Percentiles rank a stretch among this genome's conserved stretches.
Evolutionary conservation across 1,140 invertebrate species (phyloP).

Genomic region (Diorhabda elongata): DNA sequence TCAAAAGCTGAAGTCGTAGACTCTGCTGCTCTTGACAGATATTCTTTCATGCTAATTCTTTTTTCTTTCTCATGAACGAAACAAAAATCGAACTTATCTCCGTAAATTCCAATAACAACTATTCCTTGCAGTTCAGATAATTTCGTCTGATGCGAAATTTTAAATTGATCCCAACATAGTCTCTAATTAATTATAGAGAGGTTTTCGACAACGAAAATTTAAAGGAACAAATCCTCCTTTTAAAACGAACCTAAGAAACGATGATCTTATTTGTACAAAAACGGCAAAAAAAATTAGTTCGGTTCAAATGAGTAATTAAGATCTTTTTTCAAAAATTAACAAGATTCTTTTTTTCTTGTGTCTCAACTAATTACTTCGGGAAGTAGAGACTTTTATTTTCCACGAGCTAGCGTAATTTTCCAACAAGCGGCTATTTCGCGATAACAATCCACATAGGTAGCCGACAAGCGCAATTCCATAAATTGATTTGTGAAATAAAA

Average conservation of each 20-base stretch:
- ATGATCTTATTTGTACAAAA: constrained; percentile 13
- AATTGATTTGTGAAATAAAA: too few species aligned
- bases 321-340: constrained; percentile 25
- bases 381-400: too few species aligned
- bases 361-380: constrained; percentile 26
- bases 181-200: constrained; percentile 13
- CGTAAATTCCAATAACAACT: neutral
- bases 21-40: too few species aligned
- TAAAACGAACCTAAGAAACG: neutral
- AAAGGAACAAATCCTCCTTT: constrained; percentile 11
- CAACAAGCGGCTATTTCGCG: too few species aligned
- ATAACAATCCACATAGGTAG: too few species aligned
- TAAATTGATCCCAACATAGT: constrained; percentile 12
- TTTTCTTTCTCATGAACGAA: neutral
- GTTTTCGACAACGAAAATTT: constrained; percentile 7
- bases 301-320: constrained; percentile 28
- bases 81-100: neutral
- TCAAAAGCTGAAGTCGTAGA: too few species aligned
- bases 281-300: constrained; percentile 17
- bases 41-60: too few species aligned
- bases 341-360: constrained; percentile 28
- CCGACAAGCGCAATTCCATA: too few species aligned
- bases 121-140: neutral
- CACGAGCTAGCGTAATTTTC: too few species aligned
- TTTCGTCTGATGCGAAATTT: neutral